A percentile compares a stretch with the other conserved stretches of the same genome.
Evolutionary conservation across 2,888 invertebrate genomes (phyloP).

Genomic region (Drosophila aldrichi): DNA sequence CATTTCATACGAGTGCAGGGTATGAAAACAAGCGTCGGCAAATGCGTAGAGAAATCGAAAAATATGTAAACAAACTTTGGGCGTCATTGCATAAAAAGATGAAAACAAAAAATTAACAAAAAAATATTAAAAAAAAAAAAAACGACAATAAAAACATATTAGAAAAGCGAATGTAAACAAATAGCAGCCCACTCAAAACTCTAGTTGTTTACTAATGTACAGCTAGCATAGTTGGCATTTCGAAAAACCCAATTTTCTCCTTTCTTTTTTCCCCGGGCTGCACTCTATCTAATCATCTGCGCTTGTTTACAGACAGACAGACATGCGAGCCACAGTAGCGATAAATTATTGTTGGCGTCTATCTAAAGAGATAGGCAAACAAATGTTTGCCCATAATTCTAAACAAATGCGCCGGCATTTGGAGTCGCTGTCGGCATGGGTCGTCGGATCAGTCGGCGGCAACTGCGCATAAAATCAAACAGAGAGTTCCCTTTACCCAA

Average conservation of each 20-base stretch:
- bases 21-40: constrained; percentile 10
- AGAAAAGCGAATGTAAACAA: constrained; percentile 42
- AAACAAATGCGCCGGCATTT: constrained; percentile 39
- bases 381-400: constrained; percentile 44
- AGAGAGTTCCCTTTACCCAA: neutral
- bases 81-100: constrained; percentile 67
- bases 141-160: constrained; percentile 22
- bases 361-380: constrained; percentile 39
- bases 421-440: neutral
- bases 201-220: constrained; percentile 56
- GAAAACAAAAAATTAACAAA: constrained; percentile 30
- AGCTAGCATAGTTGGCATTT: constrained; percentile 17
- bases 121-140: constrained; percentile 16
- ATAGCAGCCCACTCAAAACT: constrained; percentile 58
- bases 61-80: constrained; percentile 68
- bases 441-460: constrained; percentile 37
- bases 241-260: constrained; percentile 8
- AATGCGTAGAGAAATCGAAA: constrained; percentile 48
- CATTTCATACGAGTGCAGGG: neutral
- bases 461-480: constrained; percentile 60
- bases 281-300: constrained; percentile 62
- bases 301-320: constrained; percentile 56
- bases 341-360: constrained; percentile 24
- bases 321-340: constrained; percentile 31
- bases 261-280: constrained; percentile 7